A percentile compares a stretch with the other conserved stretches of the same genome.
phyloP scores from a whole-genome alignment of 2,888 invertebrate genomes.

The Dicyrtomina minuta region DNA sequence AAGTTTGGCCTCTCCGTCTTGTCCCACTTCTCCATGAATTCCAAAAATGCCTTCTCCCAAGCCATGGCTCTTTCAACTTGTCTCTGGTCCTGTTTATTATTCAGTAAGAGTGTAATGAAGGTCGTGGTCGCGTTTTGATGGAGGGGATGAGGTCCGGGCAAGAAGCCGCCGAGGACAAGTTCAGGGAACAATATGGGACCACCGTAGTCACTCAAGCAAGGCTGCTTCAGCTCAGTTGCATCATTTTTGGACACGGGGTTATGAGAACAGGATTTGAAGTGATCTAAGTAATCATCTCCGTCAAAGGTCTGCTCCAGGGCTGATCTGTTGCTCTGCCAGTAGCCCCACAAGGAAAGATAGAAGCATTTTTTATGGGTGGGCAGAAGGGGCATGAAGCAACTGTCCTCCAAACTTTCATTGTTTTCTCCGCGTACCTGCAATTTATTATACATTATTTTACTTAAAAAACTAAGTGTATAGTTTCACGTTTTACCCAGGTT shows the following conservation, averaged over 20 bases:
- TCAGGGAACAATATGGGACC: conserved; percentile 92
- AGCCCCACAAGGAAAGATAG: conserved; percentile 88
- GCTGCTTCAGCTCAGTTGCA: conserved; percentile 41
- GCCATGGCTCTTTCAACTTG: conserved; percentile 40
- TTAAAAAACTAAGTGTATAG: too few relatives aligned
- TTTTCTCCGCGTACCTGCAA: conserved; percentile 40
- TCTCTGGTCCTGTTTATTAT: conserved; percentile 45
- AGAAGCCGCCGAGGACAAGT: conserved; percentile 87
- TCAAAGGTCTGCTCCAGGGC: conserved; percentile 58
- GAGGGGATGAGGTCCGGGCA: conserved; percentile 55
- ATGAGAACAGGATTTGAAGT: conserved; percentile 69
- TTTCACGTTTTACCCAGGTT: too few relatives aligned
- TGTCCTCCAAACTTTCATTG: conserved; percentile 65
- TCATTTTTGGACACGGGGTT: conserved; percentile 56
- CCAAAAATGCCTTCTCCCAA: conserved; percentile 51
- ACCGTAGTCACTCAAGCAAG: conserved; percentile 82
- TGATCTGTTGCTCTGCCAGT: conserved; percentile 73
- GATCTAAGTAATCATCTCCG: conserved; percentile 68
- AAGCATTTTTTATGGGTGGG: conserved; percentile 74
- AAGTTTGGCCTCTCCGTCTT: conserved; percentile 59
- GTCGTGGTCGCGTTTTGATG: conserved; percentile 48
- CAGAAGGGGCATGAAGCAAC: conserved; percentile 88
- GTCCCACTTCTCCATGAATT: conserved; percentile 49
- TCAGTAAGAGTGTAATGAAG: conserved; percentile 50
- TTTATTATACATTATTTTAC: too few relatives aligned